Evolutionary conservation across 2,113 vertebrate species (phyloP).

Genomic region (Ptyas mucosa): DNA sequence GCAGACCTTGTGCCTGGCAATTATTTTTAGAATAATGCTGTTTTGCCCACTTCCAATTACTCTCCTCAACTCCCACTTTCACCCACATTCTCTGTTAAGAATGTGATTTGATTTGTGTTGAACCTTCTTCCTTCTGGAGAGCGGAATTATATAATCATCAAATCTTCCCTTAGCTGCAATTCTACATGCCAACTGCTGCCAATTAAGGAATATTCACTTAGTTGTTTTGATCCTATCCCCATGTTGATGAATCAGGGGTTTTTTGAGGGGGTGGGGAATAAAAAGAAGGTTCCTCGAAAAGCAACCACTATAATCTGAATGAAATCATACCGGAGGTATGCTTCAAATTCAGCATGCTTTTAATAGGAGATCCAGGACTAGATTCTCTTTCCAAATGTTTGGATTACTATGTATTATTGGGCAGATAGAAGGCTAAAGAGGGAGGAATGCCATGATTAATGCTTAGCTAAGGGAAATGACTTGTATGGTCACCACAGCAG

Average conservation of each 20-base stretch:
- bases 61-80: neutral
- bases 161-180: neutral
- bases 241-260: neutral
- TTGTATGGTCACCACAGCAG: neutral
- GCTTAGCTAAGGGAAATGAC: neutral
- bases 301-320: too few relatives aligned
- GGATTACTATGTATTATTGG: neutral
- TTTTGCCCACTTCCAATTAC: neutral
- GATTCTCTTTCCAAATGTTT: neutral
- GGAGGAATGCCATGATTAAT: neutral
- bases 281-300: neutral
- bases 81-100: neutral
- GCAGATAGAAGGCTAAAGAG: neutral
- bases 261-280: neutral
- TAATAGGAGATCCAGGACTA: neutral
- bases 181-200: neutral
- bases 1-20: neutral
- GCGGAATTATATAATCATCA: neutral
- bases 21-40: neutral
- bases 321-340: neutral
- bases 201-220: neutral
- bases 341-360: neutral
- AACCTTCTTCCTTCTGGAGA: neutral
- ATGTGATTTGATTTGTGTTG: neutral
- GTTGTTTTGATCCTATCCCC: neutral